Evolutionary conservation across 1,140 invertebrate genomes (phyloP), one percentile per base, ranked within the genome.

Genomic region (Meteorus sp.): DNA sequence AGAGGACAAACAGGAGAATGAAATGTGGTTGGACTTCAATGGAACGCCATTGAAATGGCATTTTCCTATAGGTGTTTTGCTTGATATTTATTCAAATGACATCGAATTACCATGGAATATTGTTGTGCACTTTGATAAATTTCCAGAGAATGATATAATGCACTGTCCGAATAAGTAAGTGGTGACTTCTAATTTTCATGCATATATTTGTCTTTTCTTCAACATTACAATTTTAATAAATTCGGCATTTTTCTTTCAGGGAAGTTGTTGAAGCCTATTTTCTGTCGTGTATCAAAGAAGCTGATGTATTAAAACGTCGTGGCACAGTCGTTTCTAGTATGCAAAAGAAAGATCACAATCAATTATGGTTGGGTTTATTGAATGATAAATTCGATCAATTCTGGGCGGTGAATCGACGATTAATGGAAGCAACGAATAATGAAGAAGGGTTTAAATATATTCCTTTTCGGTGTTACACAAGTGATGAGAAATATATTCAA

Each of bases 301-400:
- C 97, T 1, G 97, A 99, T 83, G 90, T 94, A 3, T 77, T 99
- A 0, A 99, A 99, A 79, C 96, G 98, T 73, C 85, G 91, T 67
- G 88, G 91, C 3, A 89, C 94, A 77, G 86, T 98, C 8, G 91
- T 98, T 43, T 93, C 92, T 25, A 88, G 85, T 61, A 98, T 99
- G 96, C 94, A 97, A 70, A 95, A 95, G 71, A 97, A 97, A 75
- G 97, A 99, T 71, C 96, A 98, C 72, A 95, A 93, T 78, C 94
- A 98, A 67, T 81, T 99, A 4, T 99, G 96, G 95, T 83, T 90
- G 35, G 95, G 95, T 20, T 77, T 99, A 59, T 85, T 91, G 72
- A 97, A 98, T 84, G 94, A 98, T 74, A 98, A 97, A 82, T 99
- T 99, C 82, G 96, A 99, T 78, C 95, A 98, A 77, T 99, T 99